Conservation (phyloP, 2,888 invertebrate species). For the Amphipyra berbera region DNA sequence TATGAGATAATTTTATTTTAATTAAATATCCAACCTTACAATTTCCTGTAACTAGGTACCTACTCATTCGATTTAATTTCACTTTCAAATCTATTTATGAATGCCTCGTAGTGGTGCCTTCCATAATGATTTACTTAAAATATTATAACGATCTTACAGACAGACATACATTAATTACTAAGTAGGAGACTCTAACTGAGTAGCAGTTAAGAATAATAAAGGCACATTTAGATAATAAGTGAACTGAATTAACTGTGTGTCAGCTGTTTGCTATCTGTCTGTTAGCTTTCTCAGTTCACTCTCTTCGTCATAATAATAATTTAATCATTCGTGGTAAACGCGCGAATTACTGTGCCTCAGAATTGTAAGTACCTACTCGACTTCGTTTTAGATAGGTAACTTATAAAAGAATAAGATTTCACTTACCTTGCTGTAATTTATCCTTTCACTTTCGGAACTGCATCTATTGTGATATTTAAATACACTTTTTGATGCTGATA, state of each 20-base stretch:
- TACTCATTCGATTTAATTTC: no score
- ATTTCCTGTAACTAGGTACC: no score
- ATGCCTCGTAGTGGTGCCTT: no score
- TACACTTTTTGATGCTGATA: conserved; percentile 1
- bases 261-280: conserved; percentile 1
- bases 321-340: not conserved
- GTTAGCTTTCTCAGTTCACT: conserved; percentile 18
- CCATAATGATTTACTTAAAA: no score
- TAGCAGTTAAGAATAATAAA: conserved; percentile 12
- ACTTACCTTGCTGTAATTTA: conserved; percentile 22
- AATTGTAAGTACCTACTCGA: not conserved
- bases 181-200: not conserved
- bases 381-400: not conserved
- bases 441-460: conserved; percentile 13
- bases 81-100: no score
- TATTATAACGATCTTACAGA: no score
- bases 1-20: no score
- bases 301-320: conserved; percentile 3
- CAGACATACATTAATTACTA: no score
- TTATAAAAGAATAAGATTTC: not conserved
- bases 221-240: not conserved
- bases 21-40: no score
- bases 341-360: no score
- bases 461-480: not conserved
- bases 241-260: conserved; percentile 2